Evolutionary conservation across 2,113 vertebrate species (phyloP).

Genomic region (Cygnus buccinator): DNA sequence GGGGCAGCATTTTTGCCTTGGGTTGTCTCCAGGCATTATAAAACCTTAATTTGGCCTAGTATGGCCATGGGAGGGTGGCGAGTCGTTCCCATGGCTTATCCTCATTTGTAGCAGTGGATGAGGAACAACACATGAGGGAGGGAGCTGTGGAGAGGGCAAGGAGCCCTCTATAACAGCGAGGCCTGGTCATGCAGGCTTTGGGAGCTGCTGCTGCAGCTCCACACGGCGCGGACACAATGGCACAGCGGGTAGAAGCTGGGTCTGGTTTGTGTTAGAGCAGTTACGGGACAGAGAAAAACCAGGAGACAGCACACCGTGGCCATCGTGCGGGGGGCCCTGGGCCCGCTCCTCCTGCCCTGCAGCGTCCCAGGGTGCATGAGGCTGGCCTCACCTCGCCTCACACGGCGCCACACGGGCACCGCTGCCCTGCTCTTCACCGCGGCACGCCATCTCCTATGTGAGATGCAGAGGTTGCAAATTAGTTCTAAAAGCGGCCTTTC

Average conservation of each 20-base stretch:
- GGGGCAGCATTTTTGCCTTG: neutral
- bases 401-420: fast-evolving
- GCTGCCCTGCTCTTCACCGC: fast-evolving
- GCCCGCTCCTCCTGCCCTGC: fast-evolving
- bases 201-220: neutral
- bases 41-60: neutral
- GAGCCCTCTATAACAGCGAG: neutral
- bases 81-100: neutral
- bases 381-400: neutral
- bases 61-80: neutral
- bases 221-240: neutral
- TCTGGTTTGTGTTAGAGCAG: neutral
- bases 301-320: fast-evolving
- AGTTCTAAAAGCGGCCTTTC: neutral
- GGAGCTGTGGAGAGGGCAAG: neutral
- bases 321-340: fast-evolving
- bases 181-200: neutral
- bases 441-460: neutral
- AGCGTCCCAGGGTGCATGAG: neutral
- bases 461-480: neutral
- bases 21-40: neutral
- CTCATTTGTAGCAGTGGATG: neutral
- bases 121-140: fast-evolving
- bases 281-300: fast-evolving
- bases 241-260: neutral